phyloP scores from a whole-genome alignment of 2,888 invertebrate species.

The Cyclophora punctaria region DNA sequence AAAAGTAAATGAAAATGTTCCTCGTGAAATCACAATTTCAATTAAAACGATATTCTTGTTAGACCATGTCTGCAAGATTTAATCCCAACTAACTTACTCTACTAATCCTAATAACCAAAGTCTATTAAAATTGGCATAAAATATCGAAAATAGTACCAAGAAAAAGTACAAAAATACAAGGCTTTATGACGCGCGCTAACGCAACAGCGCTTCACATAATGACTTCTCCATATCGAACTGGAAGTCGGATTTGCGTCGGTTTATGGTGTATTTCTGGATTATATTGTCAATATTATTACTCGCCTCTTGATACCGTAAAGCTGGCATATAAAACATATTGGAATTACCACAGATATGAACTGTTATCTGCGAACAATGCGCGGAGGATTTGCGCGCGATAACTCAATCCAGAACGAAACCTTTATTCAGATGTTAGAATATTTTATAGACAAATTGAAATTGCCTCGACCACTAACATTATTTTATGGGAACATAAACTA shows the following conservation, averaged over 20 bases:
- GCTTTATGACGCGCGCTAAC: no score
- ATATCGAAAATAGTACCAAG: no score
- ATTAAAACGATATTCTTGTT: no score
- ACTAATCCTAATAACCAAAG: no score
- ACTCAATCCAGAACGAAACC: conserved; percentile 18
- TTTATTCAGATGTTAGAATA: conserved; percentile 13
- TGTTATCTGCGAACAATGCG: conserved; percentile 38
- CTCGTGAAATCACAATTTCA: no score
- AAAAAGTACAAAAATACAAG: no score
- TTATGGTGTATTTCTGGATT: conserved; percentile 60
- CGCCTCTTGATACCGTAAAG: conserved; percentile 71
- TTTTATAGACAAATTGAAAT: not conserved
- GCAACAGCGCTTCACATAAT: not conserved
- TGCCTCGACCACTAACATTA: no score
- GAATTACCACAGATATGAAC: conserved; percentile 48
- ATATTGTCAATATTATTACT: conserved; percentile 71
- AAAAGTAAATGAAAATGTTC: no score
- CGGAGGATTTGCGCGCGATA: conserved; percentile 18
- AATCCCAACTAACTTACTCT: no score
- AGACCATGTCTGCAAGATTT: no score
- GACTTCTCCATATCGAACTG: conserved; percentile 43
- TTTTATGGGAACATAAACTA: no score
- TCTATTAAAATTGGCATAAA: no score
- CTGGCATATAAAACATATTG: conserved; percentile 68
- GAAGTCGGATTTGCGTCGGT: conserved; percentile 58